These are phyloP conservation scores for Felis chaus DNA, from an alignment of 2,113 vertebrate species.

Conservation along the genomic window DNA sequence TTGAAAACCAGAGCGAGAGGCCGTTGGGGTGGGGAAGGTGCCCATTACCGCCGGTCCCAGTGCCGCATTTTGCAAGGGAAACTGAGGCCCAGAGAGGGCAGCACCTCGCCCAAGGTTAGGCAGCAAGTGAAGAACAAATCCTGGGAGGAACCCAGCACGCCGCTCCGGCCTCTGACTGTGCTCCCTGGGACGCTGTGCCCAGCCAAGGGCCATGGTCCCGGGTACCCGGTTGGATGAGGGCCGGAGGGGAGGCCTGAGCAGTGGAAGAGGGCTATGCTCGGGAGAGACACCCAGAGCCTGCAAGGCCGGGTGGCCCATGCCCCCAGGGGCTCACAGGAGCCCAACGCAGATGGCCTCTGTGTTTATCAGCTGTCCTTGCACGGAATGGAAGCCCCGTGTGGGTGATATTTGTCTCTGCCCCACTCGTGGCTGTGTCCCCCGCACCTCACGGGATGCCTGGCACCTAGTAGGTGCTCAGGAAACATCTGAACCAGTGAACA, in stretches of 20 bases:
- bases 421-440: accelerated
- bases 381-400: accelerated
- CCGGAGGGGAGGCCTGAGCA: not conserved
- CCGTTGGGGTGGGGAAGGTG: accelerated
- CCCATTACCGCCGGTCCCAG: not conserved
- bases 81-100: not conserved
- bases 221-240: too few species aligned
- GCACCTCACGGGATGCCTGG: not conserved
- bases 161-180: not conserved
- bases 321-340: not conserved
- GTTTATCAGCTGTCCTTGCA: not conserved
- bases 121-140: not conserved
- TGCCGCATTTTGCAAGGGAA: not conserved
- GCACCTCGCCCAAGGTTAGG: not conserved
- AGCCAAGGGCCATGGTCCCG: not conserved
- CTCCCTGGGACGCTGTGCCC: not conserved
- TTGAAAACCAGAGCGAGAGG: not conserved
- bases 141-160: not conserved
- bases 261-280: not conserved
- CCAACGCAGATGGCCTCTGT: accelerated
- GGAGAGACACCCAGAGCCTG: not conserved
- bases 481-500: not conserved
- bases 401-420: not conserved
- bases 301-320: accelerated
- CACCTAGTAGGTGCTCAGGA: not conserved